These are phyloP conservation scores for Mesocricetus auratus DNA, from an alignment of 2,113 vertebrate genomes.

Conservation along the genomic window DNA sequence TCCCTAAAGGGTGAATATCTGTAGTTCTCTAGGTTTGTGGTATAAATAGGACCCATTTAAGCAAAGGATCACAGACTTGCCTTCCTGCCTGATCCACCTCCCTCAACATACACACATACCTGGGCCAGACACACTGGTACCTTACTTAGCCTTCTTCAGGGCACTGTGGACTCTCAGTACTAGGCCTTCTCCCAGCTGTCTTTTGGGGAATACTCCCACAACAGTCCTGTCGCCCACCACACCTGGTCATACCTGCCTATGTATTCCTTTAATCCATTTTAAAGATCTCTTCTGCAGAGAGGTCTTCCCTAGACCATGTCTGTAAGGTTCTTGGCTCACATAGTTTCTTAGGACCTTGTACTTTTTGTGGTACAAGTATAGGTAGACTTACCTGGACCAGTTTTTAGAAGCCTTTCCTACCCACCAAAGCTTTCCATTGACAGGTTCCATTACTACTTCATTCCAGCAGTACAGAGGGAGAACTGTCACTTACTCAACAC, in stretches of 20 bases:
- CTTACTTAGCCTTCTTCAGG: no score
- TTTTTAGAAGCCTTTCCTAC: neutral
- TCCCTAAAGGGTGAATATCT: neutral
- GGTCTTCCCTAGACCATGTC: neutral
- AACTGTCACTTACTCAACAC: neutral
- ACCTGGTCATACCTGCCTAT: neutral
- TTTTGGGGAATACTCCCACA: neutral
- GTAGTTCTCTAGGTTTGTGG: neutral
- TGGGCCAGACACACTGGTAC: neutral
- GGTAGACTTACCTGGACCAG: neutral
- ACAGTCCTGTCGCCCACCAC: no score
- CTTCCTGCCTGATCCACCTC: no score
- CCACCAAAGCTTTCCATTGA: neutral
- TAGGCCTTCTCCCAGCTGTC: neutral
- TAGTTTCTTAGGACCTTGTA: no score
- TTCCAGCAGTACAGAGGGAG: fast-evolving
- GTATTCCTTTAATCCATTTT: neutral
- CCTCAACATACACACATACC: neutral
- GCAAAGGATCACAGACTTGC: neutral
- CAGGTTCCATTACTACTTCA: neutral
- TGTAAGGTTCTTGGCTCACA: neutral
- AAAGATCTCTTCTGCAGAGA: neutral
- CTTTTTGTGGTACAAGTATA: neutral
- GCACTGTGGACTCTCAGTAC: neutral
- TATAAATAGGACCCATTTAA: neutral